Percentiles rank a stretch among this genome's conserved stretches.
Conservation (phyloP, 2,797 vertebrate species). For the Lacerta viridis region DNA sequence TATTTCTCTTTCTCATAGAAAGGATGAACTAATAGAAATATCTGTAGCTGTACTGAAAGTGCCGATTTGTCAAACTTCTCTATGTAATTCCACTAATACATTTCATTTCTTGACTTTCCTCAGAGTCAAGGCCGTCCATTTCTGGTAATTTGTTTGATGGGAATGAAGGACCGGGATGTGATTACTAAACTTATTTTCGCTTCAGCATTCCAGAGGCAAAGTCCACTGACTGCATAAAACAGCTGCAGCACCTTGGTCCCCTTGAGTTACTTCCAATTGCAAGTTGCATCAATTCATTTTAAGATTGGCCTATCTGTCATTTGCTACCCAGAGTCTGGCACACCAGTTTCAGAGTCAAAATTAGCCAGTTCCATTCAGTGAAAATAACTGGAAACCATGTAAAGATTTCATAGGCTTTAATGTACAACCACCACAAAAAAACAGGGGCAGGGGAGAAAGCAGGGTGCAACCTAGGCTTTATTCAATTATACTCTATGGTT, state of each 20-base stretch:
- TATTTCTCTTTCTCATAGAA: neutral
- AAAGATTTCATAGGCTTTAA: neutral
- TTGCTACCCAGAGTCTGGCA: neutral
- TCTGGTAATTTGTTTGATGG: neutral
- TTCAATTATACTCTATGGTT: neutral
- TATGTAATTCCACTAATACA: neutral
- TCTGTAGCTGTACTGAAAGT: neutral
- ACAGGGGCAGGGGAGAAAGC: too few relatives aligned
- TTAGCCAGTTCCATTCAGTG: neutral
- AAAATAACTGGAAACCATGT: neutral
- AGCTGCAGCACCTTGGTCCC: neutral
- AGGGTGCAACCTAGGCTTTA: neutral
- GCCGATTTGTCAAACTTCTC: neutral
- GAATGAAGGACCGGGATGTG: accelerated
- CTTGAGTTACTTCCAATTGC: accelerated
- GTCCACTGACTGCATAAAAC: neutral
- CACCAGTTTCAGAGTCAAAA: constrained; percentile 1
- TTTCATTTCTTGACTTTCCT: neutral
- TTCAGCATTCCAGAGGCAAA: neutral
- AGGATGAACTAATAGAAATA: neutral
- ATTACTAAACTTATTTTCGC: neutral
- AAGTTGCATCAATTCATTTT: neutral
- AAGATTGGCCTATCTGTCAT: neutral
- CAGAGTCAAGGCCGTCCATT: neutral
- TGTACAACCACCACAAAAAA: too few relatives aligned